phyloP scores from a whole-genome alignment of 2,113 vertebrate genomes.

The Turnix velox region DNA sequence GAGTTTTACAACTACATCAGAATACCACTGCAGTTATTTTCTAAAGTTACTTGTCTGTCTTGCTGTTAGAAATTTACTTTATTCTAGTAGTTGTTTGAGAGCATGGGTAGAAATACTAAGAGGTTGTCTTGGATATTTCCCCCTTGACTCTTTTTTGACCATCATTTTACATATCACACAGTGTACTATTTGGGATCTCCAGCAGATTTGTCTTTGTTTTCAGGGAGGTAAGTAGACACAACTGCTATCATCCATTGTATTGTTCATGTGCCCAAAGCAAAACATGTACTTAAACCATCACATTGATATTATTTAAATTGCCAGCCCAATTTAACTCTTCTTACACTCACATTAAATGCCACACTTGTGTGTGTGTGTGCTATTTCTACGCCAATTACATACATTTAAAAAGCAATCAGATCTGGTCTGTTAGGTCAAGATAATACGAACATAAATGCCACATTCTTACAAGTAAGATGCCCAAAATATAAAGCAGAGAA shows the following conservation, averaged over 20 bases:
- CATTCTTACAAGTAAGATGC: constrained; percentile 55
- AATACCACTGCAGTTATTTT: neutral
- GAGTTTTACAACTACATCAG: neutral
- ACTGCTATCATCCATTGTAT: neutral
- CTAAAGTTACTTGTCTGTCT: neutral
- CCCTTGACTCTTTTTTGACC: neutral
- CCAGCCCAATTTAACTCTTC: constrained; percentile 34
- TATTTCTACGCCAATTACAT: constrained; percentile 42
- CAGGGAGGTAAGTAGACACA: neutral
- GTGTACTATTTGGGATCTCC: neutral
- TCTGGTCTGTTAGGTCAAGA: constrained; percentile 59
- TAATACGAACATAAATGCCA: constrained; percentile 52
- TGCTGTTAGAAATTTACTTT: neutral
- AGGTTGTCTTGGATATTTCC: neutral
- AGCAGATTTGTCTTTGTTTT: neutral
- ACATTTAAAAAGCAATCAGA: constrained; percentile 47
- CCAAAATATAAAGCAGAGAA: constrained; percentile 57
- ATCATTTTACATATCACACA: neutral
- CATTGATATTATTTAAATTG: constrained; percentile 4
- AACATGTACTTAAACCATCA: neutral
- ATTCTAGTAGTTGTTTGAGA: neutral
- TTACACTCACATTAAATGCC: neutral
- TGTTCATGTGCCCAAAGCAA: neutral
- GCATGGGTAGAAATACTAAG: neutral
- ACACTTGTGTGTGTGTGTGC: neutral